These are phyloP conservation scores for Cyprinella venusta DNA, from an alignment of 2,797 vertebrate genomes.

Conservation along the genomic window DNA sequence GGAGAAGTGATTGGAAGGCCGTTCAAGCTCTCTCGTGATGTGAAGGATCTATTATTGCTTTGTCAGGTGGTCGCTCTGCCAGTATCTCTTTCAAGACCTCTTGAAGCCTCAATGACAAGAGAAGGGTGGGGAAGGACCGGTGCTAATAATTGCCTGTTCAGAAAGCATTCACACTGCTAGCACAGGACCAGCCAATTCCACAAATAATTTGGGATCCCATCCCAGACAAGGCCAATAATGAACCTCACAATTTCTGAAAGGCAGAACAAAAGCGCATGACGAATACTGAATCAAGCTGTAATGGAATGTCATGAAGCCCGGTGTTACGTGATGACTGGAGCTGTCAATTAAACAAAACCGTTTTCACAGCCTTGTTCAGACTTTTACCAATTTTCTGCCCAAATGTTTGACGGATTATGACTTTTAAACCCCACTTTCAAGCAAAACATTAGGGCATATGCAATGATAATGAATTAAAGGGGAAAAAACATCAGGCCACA, in stretches of 20 bases:
- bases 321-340: neutral
- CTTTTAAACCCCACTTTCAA: conserved; percentile 16
- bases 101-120: conserved; percentile 35
- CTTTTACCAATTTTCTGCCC: neutral
- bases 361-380: neutral
- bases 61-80: conserved; percentile 28
- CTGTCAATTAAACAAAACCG: conserved; percentile 33
- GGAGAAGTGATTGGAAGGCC: neutral
- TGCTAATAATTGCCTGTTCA: conserved; percentile 40
- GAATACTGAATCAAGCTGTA: conserved; percentile 14
- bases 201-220: conserved; percentile 31
- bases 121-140: neutral
- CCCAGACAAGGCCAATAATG: conserved; percentile 29
- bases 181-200: conserved; percentile 42
- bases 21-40: conserved; percentile 15
- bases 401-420: conserved; percentile 25
- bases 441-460: neutral
- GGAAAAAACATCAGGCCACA: neutral
- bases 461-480: neutral
- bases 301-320: conserved; percentile 35
- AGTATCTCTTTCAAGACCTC: conserved; percentile 42
- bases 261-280: conserved; percentile 21
- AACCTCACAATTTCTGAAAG: conserved; percentile 13
- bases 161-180: conserved; percentile 6
- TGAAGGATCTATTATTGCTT: conserved; percentile 44